These are phyloP conservation scores for Neoitamus cyanurus DNA, from an alignment of 2,888 invertebrate genomes.

Conservation along the genomic window DNA sequence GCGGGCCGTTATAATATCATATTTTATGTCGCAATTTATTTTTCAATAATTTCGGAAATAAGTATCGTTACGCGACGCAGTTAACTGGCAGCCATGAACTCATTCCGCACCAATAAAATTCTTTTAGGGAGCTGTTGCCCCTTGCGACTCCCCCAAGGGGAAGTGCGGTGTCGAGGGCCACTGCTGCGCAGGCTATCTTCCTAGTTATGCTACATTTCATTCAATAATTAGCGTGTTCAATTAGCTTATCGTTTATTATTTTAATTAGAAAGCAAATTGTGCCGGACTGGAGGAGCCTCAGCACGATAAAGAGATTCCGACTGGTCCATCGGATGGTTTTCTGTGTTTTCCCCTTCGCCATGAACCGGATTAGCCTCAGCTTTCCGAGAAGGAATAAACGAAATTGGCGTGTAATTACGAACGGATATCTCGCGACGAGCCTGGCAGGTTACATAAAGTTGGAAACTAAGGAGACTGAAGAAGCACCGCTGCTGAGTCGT, in stretches of 20 bases:
- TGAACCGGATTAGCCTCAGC: not conserved
- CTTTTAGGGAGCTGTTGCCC: not conserved
- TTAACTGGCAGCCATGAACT: not conserved
- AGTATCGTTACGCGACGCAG: not conserved
- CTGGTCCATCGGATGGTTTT: not conserved
- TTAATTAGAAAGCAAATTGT: not conserved
- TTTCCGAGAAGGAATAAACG: not conserved
- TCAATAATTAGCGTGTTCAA: conserved; percentile 18
- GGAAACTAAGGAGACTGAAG: too few relatives aligned
- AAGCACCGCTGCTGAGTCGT: too few relatives aligned
- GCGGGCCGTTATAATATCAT: not conserved
- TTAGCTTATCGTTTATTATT: not conserved
- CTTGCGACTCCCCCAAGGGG: not conserved
- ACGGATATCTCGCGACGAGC: not conserved
- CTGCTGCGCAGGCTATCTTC: not conserved
- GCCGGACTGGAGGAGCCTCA: not conserved
- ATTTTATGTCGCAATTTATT: not conserved
- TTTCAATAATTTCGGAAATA: not conserved
- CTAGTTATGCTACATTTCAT: conserved; percentile 10
- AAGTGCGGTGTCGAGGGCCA: not conserved
- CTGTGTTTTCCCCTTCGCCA: not conserved
- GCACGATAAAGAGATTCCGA: not conserved
- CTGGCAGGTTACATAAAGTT: not conserved
- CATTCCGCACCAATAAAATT: not conserved
- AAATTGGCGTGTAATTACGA: not conserved